phyloP scores from a whole-genome alignment of 2,888 invertebrate species.

The Physocephala rufipes region DNA sequence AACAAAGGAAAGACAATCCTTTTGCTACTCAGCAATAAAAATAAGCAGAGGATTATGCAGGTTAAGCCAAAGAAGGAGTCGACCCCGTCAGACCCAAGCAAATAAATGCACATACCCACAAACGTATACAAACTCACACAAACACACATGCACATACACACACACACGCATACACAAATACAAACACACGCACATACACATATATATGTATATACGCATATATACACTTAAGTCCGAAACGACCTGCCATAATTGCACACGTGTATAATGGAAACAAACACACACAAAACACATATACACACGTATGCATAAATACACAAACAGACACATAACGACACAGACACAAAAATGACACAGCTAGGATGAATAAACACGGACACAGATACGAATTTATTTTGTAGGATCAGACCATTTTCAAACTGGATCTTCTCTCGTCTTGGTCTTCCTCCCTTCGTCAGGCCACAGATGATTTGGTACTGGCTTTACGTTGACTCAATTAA shows the following conservation, averaged over 20 bases:
- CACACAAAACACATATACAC: too few relatives aligned
- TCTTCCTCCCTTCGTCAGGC: neutral
- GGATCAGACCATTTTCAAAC: too few relatives aligned
- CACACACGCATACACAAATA: constrained; percentile 2
- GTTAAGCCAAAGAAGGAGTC: constrained; percentile 3
- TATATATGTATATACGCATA: neutral
- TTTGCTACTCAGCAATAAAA: constrained; percentile 24
- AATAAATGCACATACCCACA: neutral
- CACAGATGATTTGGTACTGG: neutral
- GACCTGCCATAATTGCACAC: too few relatives aligned
- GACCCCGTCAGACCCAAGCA: constrained; percentile 6
- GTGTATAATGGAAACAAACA: too few relatives aligned
- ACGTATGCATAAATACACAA: neutral
- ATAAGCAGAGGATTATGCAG: constrained; percentile 27
- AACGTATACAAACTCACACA: neutral
- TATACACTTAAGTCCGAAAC: constrained; percentile 2
- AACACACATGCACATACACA: constrained; percentile 15
- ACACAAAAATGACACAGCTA: too few relatives aligned
- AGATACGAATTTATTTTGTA: too few relatives aligned
- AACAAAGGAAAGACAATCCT: constrained; percentile 25
- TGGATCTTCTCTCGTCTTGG: too few relatives aligned
- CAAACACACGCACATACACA: constrained; percentile 2
- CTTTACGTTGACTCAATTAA: constrained; percentile 29
- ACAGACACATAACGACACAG: too few relatives aligned
- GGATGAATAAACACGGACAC: too few relatives aligned